Base-by-base conservation (phyloP, 2,888 invertebrate genomes). In the Acronicta psi region DNA sequence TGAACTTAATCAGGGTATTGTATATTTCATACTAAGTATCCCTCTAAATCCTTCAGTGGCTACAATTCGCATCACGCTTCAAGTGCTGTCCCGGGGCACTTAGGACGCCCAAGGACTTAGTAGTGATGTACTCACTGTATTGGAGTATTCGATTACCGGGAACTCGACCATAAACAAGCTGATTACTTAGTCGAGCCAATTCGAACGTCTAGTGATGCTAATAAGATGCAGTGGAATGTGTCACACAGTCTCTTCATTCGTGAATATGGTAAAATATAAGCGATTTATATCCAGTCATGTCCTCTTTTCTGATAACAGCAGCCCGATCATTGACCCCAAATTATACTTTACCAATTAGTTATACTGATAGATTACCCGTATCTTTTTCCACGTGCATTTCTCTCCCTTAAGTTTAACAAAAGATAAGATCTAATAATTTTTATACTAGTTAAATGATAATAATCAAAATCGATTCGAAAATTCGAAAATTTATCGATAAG, bases 21-120 rank as follows among this genome's bases (percentile, higher is more conserved):
- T 70, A 70, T 63, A 70, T 63, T 75, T 75, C 56, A 73, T 62
- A 57, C 57, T 59, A 58, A 75, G 70, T 70, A 68, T 76, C 59
- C 54, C 16, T 46, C 42, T 58, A 62, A 65, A 73, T 64, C 70
- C 70, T 70, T 61, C 59, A 50, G 46, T 64, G 59, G 59, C 63
- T 59, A 36, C 31, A 40, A 62, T 76, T 65, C 74, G 62, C 74
- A 75, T 76, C 65, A 73, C 65, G 70, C 68, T 68, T 38, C 61
- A 57, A 70, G 61, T 64, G 46, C 50, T 55, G 54, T 57, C 68
- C 49, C 37, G 65, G 43, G 58, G 65, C 77, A 73, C 68, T 76
- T 68, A 73, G 70, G 25, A 44, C 62, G 69, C 74, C 70, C 63
- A 69, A 75, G 77, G 66, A 69, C 57, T 69, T 47, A 61, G 41